Evolutionary conservation across 35 echinoderm and acorn worm genomes (phyloP).

Genomic region (Lytechinus variegatus): DNA sequence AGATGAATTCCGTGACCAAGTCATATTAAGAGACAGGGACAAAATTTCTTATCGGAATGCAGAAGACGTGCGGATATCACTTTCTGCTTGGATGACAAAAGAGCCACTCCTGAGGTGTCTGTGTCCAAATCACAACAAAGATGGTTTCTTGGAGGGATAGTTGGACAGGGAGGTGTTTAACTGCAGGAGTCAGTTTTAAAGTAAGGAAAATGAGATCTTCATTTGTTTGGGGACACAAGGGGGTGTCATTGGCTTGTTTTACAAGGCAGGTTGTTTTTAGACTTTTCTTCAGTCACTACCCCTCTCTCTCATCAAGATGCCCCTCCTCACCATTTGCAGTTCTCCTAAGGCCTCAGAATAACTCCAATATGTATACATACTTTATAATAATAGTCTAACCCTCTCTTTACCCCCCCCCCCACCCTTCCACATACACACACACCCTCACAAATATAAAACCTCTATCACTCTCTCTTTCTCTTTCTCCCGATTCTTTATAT

Average conservation of each 20-base stretch:
- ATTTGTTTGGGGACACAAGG: slow-evolving; percentile 36
- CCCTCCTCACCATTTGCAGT: not conserved
- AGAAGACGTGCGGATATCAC: not conserved
- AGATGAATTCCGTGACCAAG: not conserved
- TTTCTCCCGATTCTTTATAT: not conserved
- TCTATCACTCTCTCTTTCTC: not conserved
- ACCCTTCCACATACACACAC: too few relatives aligned
- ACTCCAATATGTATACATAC: too few relatives aligned
- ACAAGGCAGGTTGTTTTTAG: not conserved
- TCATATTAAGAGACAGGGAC: not conserved
- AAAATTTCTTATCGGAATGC: not conserved
- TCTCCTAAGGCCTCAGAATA: not conserved
- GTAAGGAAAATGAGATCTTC: not conserved
- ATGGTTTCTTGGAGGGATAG: not conserved
- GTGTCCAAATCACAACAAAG: slow-evolving; percentile 11
- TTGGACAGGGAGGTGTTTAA: not conserved
- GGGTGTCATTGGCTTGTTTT: not conserved
- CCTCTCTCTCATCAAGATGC: not conserved
- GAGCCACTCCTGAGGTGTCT: not conserved
- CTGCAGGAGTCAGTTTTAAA: not conserved
- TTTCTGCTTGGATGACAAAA: not conserved
- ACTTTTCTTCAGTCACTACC: not conserved
- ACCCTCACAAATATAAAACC: too few relatives aligned
- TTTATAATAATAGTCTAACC: too few relatives aligned
- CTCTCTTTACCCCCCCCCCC: too few relatives aligned